Base-by-base conservation (phyloP, 2,113 vertebrate genomes). In the Geococcyx californianus region DNA sequence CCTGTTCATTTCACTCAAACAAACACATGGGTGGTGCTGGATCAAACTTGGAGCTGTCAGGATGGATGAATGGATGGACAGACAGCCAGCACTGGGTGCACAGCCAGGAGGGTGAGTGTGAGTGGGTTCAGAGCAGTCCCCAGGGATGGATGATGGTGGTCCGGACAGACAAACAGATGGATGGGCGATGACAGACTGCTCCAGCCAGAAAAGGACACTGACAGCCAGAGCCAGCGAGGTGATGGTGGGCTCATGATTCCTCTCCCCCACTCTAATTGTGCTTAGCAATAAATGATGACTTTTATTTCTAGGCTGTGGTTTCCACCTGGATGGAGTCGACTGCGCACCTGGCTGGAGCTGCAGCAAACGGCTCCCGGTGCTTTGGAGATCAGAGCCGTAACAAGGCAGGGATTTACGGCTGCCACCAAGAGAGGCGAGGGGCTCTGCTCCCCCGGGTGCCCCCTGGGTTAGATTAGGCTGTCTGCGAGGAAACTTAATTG, bases 51-150 rank as follows among this genome's bases (percentile, higher is more conserved):
- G 44, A 45, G 44, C 17, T 45, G 16, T 45, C 44, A 18, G 44
- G 44, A n/a, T 3, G 10, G 47, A 13, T 3, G 20, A 56, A 12
- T 5, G 10, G 49, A 19, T 0, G 10, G 45, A n/a, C 1, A 51
- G 45, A n/a, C 1, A 58, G 64, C 3, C 42, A 63, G 17, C 8
- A 1, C 6, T 49, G 64, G 17, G 25, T 67, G 20, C 26, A 20
- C 0, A 0, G 28, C 45, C 62, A 55, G 40, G 34, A 42, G 19
- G 16, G 47, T 21, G 64, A 70, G 11, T 42, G 24, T 4, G 1
- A 26, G 38, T 7, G 20, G 5, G 20, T 40, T 73, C 82, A 15
- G 79, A 15, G 55, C 1, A 1, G 9, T 44, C 34, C 42, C 21
- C 45, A 47, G 28, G 36, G 89, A 72, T 0, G 2, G 40, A 28